Base-by-base conservation (phyloP, 2,113 vertebrate species). In the Percopsis transmontana region DNA sequence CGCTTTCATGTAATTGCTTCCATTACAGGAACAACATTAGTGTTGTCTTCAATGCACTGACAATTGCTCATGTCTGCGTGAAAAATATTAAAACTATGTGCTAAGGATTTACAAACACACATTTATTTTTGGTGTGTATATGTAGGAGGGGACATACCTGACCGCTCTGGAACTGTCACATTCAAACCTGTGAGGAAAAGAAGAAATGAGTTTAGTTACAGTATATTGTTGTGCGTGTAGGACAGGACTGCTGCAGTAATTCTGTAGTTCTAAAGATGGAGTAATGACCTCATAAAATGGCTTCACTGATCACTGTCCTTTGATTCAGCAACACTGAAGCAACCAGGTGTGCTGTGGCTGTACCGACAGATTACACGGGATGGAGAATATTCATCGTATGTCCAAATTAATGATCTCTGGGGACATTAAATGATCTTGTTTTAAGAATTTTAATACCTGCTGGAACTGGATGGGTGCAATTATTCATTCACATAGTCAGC, bases 61-160 rank as follows among this genome's bases (percentile, higher is more conserved):
- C 15, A 45, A 45, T 41, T 7, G 40, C 16, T 9, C 12, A 45
- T 45, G 42, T 12, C 18, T 16, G 18, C 16, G 1, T 16, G 47
- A 16, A 8, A 12, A 52, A 21, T 20, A 6, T 52, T 20, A 20
- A 52, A 52, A 52, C 19, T 12, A 52, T 52, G 6, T 23, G 21
- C 11, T 7, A 33, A 33, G 5, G 27, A 33, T 33, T 33, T 33
- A 4, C 1, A 4, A 6, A 16, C 50, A 52, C 8, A 52, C 18
- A 20, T 21, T 1, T 21, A 48, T 15, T 45, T 45, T 41, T 41
- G 40, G n/a, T 47, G 44, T 14, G 14, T 47, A 12, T 12, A 47
- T 47, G 10, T n/a, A n/a, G n/a, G n/a, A n/a, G n/a, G n/a, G n/a
- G 24, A 87, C 76, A 33, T 84, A 87, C 85, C 87, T 82, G 81